Conservation (phyloP, 2,888 invertebrate species). For the Eupeodes luniger region DNA sequence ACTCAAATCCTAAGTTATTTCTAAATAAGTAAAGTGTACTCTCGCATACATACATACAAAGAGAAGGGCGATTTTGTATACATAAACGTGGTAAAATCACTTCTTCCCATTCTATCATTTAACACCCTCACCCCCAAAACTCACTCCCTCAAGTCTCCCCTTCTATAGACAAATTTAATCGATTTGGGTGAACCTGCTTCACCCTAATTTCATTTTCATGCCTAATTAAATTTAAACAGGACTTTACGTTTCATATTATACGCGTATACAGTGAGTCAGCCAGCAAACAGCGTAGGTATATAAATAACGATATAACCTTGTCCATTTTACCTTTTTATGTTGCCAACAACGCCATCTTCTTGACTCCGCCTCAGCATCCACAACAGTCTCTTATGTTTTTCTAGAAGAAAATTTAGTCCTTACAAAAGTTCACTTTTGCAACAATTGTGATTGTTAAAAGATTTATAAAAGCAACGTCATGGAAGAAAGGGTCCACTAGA, state of each 20-base stretch:
- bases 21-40: neutral
- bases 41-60: too few relatives aligned
- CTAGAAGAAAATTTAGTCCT: conserved; percentile 9
- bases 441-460: conserved; percentile 65
- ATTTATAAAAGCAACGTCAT: conserved; percentile 56
- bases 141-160: neutral
- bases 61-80: neutral
- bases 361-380: neutral
- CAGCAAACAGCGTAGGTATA: neutral
- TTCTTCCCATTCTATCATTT: neutral
- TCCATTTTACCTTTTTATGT: conserved; percentile 39
- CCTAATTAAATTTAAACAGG: conserved; percentile 73
- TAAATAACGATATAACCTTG: conserved; percentile 44
- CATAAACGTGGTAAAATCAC: neutral
- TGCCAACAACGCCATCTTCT: too few relatives aligned
- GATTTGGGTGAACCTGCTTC: conserved; percentile 67
- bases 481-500: conserved; percentile 52
- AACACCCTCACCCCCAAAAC: neutral
- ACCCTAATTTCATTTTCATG: conserved; percentile 75
- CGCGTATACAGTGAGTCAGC: neutral
- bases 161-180: conserved; percentile 51
- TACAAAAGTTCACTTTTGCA: conserved; percentile 40
- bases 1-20: conserved; percentile 40
- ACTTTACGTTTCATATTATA: conserved; percentile 5
- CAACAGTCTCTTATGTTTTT: conserved; percentile 21